Evolutionary conservation across 2,888 invertebrate species (phyloP).

Genomic region (Sisyra nigra): DNA sequence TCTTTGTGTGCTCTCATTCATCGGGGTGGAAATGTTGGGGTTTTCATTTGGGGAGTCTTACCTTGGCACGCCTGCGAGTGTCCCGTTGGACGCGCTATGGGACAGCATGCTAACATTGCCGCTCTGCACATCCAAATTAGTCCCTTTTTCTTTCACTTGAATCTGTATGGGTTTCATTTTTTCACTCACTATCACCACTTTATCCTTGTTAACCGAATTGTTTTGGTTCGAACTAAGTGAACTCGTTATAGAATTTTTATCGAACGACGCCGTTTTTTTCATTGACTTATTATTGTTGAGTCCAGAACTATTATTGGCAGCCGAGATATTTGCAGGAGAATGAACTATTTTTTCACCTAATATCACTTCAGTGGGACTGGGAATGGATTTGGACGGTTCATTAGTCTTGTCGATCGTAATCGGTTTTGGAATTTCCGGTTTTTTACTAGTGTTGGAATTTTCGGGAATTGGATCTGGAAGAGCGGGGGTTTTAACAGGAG

Average conservation of each 20-base stretch:
- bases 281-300: slow-evolving; percentile 9
- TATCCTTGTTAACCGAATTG: slow-evolving; percentile 18
- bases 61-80: slow-evolving; percentile 20
- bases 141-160: slow-evolving; percentile 25
- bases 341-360: no score
- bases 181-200: slow-evolving; percentile 22
- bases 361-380: no score
- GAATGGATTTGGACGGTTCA: no score
- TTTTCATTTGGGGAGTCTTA: slow-evolving; percentile 16
- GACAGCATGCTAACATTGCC: slow-evolving; percentile 23
- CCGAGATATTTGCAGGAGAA: no score
- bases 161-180: slow-evolving; percentile 27
- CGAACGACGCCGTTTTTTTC: slow-evolving; percentile 2
- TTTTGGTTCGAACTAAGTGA: slow-evolving; percentile 2
- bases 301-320: slow-evolving; percentile 4
- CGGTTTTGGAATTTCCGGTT: not conserved
- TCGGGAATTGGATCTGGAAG: not conserved
- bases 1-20: no score
- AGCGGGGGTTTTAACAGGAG: no score
- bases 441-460: not conserved
- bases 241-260: not conserved
- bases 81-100: slow-evolving; percentile 21
- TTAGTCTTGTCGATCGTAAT: not conserved
- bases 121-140: slow-evolving; percentile 26
- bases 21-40: no score